These are phyloP conservation scores for Aphyosemion australe DNA, from an alignment of 2,113 vertebrate species.

Conservation along the genomic window DNA sequence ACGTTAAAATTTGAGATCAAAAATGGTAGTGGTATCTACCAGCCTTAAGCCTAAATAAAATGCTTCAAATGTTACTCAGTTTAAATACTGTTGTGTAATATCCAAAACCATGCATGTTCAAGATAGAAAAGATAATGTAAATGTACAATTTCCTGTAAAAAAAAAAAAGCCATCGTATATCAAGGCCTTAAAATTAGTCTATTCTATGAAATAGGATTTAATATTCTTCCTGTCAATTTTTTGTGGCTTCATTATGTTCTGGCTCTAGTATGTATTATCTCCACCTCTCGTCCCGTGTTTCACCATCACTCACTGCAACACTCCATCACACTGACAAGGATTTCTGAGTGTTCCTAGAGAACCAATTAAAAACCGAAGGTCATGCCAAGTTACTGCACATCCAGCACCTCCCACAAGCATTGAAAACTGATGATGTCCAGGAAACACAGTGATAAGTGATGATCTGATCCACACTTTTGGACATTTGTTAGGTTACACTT, in stretches of 20 bases:
- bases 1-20: too few species aligned
- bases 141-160: too few species aligned
- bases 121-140: too few species aligned
- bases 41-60: too few species aligned
- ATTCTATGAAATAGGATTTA: too few species aligned
- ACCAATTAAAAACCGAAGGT: slow-evolving; percentile 27
- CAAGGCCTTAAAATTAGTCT: too few species aligned
- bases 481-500: slow-evolving; percentile 6
- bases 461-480: not conserved
- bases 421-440: slow-evolving; percentile 8
- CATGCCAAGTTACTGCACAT: slow-evolving; percentile 4
- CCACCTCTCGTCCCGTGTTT: not conserved
- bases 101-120: too few species aligned
- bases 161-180: too few species aligned
- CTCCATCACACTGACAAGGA: slow-evolving; percentile 5
- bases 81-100: too few species aligned
- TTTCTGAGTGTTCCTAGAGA: slow-evolving; percentile 11
- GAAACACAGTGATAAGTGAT: slow-evolving; percentile 8
- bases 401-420: not conserved
- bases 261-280: not conserved
- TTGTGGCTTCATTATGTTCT: not conserved
- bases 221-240: not conserved
- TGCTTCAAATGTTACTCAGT: too few species aligned
- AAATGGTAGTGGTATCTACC: too few species aligned
- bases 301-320: not conserved